A percentile compares a stretch with the other conserved stretches of the same genome.
These are phyloP conservation scores for Vannuccia rotundouncinata DNA, from an alignment of 2,888 invertebrate species.

Conservation along the genomic window DNA sequence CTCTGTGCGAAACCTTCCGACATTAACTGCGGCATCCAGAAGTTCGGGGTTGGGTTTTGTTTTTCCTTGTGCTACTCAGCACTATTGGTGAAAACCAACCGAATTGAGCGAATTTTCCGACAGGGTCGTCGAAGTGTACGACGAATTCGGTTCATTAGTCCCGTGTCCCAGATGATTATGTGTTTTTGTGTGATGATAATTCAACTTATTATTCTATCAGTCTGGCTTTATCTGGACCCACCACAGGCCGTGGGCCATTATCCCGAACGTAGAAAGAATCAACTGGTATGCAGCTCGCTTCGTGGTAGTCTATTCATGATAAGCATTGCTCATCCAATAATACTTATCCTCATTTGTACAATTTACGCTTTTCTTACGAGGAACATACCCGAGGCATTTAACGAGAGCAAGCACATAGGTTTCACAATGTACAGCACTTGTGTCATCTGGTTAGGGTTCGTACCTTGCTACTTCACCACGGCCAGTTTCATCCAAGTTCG, in stretches of 20 bases:
- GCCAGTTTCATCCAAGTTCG: slow-evolving; percentile 66
- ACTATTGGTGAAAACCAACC: slow-evolving; percentile 57
- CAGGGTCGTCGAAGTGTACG: slow-evolving; percentile 56
- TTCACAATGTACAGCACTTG: slow-evolving; percentile 86
- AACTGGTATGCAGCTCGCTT: slow-evolving; percentile 71
- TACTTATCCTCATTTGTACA: slow-evolving; percentile 69
- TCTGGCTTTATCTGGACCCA: slow-evolving; percentile 85
- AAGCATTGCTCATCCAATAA: slow-evolving; percentile 75
- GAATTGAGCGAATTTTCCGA: slow-evolving; percentile 55
- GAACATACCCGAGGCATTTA: slow-evolving; percentile 59
- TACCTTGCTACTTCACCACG: slow-evolving; percentile 63
- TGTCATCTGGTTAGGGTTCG: slow-evolving; percentile 60
- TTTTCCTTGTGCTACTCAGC: slow-evolving; percentile 57
- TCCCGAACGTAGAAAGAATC: slow-evolving; percentile 81
- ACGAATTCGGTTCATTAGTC: slow-evolving; percentile 58
- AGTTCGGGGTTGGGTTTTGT: slow-evolving; percentile 55
- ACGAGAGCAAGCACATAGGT: slow-evolving; percentile 58
- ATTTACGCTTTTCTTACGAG: slow-evolving; percentile 57
- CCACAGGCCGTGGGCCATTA: slow-evolving; percentile 81
- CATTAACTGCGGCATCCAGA: slow-evolving; percentile 55
- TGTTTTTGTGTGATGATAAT: slow-evolving; percentile 53
- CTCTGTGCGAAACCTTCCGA: slow-evolving; percentile 53
- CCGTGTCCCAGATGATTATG: slow-evolving; percentile 57
- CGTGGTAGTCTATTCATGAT: slow-evolving; percentile 70
- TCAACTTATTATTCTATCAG: slow-evolving; percentile 68